Base-by-base conservation (phyloP, 2,113 vertebrate species). In the Nicator chloris region DNA sequence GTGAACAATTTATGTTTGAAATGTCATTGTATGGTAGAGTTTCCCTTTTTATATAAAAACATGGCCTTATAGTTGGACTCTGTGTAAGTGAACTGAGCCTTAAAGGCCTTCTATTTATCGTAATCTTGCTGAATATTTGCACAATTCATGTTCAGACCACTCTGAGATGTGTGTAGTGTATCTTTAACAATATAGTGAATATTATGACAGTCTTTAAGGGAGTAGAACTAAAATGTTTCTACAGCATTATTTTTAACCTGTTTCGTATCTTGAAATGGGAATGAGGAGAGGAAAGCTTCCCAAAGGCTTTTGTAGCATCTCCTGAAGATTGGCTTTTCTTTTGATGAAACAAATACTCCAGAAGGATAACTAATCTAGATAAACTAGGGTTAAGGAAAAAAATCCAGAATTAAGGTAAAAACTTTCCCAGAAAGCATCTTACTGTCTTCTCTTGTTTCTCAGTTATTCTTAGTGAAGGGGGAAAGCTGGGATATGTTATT, bases 401-500 rank as follows among this genome's bases (percentile, higher is more conserved):
- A 61, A 33, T 37, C 4, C 2, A 1, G 4, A 70, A n/a, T 70
- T 44, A 63, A 57, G 45, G 9, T 44, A 47, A 33, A 70, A 35
- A 28, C 13, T 82, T 81, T 6, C 4, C 35, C 8, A 27, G 70
- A 22, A 85, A 54, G 33, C 2, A 4, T 51, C 9, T 70, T 47
- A 12, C 23, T 17, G 27, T 42, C 39, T n/a, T 66, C 27, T 66
- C 39, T 68, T 22, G 6, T 68, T 75, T 82, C 66, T 70, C 26
- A 31, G n/a, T n/a, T 57, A 15, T 31, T 50, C 33, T 9, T 0
- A 0, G 20, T 33, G 61, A 65, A 42, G 5, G 12, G 12, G 9
- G 9, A 70, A 51, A 56, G 50, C 13, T 86, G 40, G 19, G 9
- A 19, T 65, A 33, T 75, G 12, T 53, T 24, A 65, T 56, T 79